phyloP scores from a whole-genome alignment of 2,113 vertebrate genomes.

The Clupea harengus region DNA sequence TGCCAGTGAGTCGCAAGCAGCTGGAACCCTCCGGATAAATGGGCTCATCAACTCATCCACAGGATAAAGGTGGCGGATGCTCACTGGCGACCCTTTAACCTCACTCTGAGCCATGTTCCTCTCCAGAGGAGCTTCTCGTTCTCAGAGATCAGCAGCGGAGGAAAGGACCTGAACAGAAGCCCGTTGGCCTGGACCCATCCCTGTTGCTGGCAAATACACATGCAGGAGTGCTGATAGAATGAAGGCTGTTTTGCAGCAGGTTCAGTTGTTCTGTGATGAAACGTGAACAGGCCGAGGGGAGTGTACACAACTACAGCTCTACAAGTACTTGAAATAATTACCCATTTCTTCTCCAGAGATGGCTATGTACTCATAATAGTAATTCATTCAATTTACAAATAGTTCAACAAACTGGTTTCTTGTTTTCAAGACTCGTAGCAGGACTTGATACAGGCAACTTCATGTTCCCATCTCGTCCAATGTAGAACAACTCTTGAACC shows the following conservation, averaged over 20 bases:
- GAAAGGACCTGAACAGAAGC: background rate
- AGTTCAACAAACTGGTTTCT: background rate
- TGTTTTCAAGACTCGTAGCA: background rate
- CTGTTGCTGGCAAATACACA: background rate
- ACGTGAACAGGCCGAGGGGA: background rate
- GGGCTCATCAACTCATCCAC: background rate
- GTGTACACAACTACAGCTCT: background rate
- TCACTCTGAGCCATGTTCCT: background rate
- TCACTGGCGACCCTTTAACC: background rate
- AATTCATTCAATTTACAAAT: background rate
- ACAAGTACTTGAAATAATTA: background rate
- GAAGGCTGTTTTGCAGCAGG: background rate
- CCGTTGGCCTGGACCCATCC: background rate
- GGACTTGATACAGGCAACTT: background rate
- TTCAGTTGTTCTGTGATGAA: background rate
- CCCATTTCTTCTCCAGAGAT: background rate
- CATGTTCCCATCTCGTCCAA: background rate
- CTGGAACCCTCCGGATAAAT: background rate
- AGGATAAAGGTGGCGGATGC: slow-evolving; percentile 17
- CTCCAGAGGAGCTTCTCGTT: background rate
- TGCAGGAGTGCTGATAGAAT: background rate
- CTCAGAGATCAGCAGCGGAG: background rate
- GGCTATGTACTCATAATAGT: background rate
- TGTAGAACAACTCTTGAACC: background rate
- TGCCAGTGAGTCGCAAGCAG: background rate